Base-by-base conservation (phyloP, 2,888 invertebrate species). In the Lamproptera curius region DNA sequence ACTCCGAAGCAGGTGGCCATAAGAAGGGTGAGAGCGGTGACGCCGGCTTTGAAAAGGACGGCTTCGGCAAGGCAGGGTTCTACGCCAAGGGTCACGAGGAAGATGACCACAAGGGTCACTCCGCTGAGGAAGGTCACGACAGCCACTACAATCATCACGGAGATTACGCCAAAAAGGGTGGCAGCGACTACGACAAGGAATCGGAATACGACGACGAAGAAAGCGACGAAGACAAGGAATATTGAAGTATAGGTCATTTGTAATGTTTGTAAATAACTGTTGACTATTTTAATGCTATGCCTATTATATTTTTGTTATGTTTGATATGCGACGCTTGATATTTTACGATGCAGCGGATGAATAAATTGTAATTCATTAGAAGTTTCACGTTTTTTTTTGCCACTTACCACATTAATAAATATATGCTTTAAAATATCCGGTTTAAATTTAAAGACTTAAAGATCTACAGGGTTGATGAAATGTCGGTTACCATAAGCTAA, bases 61-160 rank as follows among this genome's bases (percentile, higher is more conserved):
- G 85, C 28, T 87, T 80, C 35, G 90, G 90, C 0, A 89, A 89
- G 55, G 82, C 89, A 57, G 93, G 91, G 0, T 83, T 76, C 58
- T 82, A 83, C 58, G 89, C 90, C 52, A 89, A 91, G 56, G 92
- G 91, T 0, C 83, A 89, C 53, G 64, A 81, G 54, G 83, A 89
- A 54, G 84, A 86, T 48, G 79, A 75, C 20, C 86, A 90, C 53
- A 79, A 82, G 34, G 91, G 90, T 5, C 90, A 91, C 69, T 84
- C 88, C 35, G 87, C 86, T 14, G 89, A 90, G 52, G 82, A 89
- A 56, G 91, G 91, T 0, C 76, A 89, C 31, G 88, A 90, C 9
- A 87, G 81, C 16, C 89, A 90, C 63, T 85, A 89, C 58, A 78
- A 84, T 15, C 73, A 91, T 40, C 79, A 88, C 42, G 83, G 84